These are phyloP conservation scores for Agelaius phoeniceus DNA, from an alignment of 2,113 vertebrate genomes.

Conservation along the genomic window DNA sequence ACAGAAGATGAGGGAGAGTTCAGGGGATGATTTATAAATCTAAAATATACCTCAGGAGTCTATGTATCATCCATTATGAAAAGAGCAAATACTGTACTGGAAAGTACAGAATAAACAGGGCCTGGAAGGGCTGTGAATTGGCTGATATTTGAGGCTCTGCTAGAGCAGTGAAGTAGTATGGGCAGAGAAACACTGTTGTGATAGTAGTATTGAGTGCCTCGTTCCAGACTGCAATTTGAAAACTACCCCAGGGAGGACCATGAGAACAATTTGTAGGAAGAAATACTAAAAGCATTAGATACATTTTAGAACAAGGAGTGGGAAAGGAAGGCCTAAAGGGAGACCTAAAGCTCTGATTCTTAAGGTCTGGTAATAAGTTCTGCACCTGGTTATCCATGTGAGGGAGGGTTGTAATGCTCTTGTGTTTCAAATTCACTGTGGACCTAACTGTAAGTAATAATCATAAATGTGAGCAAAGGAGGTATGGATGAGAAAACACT, in stretches of 20 bases:
- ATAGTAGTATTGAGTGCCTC: not conserved
- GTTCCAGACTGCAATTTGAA: not conserved
- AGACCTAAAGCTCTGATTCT: not conserved
- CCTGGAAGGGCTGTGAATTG: not conserved
- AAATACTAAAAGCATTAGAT: not conserved
- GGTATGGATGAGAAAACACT: not conserved
- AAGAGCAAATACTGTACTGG: not conserved
- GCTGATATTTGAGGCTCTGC: not conserved
- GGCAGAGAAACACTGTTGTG: not conserved
- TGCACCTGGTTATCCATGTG: not conserved
- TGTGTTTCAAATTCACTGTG: not conserved
- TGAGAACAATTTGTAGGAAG: not conserved
- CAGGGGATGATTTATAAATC: not conserved
- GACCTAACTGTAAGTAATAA: not conserved
- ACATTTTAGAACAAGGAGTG: not conserved
- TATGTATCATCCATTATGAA: not conserved
- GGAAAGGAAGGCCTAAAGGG: not conserved
- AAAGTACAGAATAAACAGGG: not conserved
- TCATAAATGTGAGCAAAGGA: not conserved
- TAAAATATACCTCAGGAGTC: not conserved
- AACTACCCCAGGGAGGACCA: not conserved
- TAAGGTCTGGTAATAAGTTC: not conserved
- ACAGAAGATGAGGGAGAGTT: not conserved
- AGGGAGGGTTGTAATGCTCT: not conserved
- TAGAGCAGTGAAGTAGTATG: not conserved